A percentile compares a stretch with the other conserved stretches of the same genome.
Evolutionary conservation across 2,797 vertebrate species (phyloP).

Genomic region (Neosilurus hyrtlii): DNA sequence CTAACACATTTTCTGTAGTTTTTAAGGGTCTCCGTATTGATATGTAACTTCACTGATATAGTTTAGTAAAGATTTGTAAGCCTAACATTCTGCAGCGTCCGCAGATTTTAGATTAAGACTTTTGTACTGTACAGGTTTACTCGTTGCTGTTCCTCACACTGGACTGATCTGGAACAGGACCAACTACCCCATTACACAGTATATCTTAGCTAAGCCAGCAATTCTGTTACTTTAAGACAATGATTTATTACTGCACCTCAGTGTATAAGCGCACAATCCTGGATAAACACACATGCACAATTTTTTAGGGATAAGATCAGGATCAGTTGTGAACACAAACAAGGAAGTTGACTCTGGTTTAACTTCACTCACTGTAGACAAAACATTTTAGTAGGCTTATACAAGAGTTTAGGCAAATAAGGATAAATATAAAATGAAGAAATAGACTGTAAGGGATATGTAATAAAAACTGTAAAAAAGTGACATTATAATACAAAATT

Average conservation of each 20-base stretch:
- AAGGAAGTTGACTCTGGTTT: too few species aligned
- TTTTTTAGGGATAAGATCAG: not conserved
- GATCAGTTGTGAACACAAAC: too few species aligned
- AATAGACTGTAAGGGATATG: too few species aligned
- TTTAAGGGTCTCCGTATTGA: not conserved
- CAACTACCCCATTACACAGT: slow-evolving; percentile 39
- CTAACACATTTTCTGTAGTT: not conserved
- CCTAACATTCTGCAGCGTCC: not conserved
- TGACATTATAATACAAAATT: too few species aligned
- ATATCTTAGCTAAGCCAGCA: slow-evolving; percentile 26
- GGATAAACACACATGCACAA: not conserved
- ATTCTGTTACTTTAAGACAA: slow-evolving; percentile 37
- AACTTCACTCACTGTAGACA: too few species aligned
- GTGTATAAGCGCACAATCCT: not conserved
- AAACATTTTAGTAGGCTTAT: too few species aligned
- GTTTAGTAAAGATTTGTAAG: not conserved
- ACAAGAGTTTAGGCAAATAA: too few species aligned
- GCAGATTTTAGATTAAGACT: slow-evolving; percentile 8
- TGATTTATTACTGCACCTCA: too few species aligned
- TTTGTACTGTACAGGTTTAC: not conserved
- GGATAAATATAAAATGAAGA: too few species aligned
- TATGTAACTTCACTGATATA: not conserved
- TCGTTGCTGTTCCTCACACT: not conserved
- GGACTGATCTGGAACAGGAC: slow-evolving; percentile 12
- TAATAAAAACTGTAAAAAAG: too few species aligned